Evolutionary conservation across 2,797 vertebrate genomes (phyloP).

Genomic region (Cyprinella venusta): DNA sequence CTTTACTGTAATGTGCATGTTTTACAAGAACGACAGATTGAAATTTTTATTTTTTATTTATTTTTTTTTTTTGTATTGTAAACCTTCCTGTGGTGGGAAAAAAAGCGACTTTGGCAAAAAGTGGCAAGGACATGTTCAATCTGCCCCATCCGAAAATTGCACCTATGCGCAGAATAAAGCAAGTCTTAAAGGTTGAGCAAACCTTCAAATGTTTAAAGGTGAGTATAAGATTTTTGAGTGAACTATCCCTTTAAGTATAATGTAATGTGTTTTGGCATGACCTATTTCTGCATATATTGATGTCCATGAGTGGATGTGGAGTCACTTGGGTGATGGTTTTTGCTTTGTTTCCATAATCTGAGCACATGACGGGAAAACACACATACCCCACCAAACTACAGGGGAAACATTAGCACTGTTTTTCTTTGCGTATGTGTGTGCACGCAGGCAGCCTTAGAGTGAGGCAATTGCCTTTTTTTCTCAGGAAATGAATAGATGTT

Average conservation of each 20-base stretch:
- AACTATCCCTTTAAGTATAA: background rate
- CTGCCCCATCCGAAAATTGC: too few species aligned
- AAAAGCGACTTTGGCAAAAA: too few species aligned
- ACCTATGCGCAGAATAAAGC: background rate
- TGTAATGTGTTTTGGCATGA: background rate
- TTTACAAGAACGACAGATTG: background rate
- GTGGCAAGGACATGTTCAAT: too few species aligned
- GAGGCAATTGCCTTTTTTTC: background rate
- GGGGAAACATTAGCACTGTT: slow-evolving; percentile 28
- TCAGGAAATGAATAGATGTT: slow-evolving; percentile 14
- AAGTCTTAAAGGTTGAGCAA: background rate
- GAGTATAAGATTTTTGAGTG: background rate
- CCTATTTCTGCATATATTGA: background rate
- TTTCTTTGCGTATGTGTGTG: background rate
- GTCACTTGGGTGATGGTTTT: slow-evolving; percentile 26
- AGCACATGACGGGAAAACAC: slow-evolving; percentile 40
- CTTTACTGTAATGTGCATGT: too few species aligned
- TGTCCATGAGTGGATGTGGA: slow-evolving; percentile 14
- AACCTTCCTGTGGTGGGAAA: too few species aligned
- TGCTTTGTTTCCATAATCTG: slow-evolving; percentile 39
- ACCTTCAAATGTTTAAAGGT: too few species aligned
- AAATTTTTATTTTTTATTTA: too few species aligned
- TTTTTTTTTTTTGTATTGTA: too few species aligned
- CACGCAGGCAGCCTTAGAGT: background rate
- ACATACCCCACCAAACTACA: slow-evolving; percentile 24